phyloP scores from a whole-genome alignment of 2,113 vertebrate genomes.

The Naja naja region DNA sequence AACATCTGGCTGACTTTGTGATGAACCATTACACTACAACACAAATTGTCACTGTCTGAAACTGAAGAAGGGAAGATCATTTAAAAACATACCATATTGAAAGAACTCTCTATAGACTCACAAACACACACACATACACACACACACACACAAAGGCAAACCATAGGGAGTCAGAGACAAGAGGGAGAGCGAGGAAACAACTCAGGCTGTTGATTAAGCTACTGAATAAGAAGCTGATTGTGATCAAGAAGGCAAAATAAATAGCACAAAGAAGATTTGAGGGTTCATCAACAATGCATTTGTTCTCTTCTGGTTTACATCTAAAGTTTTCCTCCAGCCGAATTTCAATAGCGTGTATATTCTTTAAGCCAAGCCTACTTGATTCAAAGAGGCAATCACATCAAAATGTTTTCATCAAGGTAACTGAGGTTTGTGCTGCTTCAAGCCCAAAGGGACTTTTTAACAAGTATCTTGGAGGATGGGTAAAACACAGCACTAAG shows the following conservation, averaged over 20 bases:
- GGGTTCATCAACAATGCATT: constrained; percentile 10
- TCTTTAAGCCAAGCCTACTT: background rate
- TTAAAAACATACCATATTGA: background rate
- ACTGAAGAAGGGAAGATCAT: background rate
- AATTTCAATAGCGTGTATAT: background rate
- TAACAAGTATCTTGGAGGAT: background rate
- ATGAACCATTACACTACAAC: background rate
- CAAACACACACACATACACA: background rate
- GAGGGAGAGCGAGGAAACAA: constrained; percentile 3
- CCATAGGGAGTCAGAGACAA: constrained; percentile 21
- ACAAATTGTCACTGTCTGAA: background rate
- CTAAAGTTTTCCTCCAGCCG: constrained; percentile 8
- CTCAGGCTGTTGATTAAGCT: constrained; percentile 27
- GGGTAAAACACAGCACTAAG: background rate
- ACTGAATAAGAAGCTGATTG: constrained; percentile 37
- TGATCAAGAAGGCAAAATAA: constrained; percentile 30
- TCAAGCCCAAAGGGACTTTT: background rate
- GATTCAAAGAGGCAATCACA: background rate
- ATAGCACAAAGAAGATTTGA: constrained; percentile 3
- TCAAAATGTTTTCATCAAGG: constrained; percentile 12
- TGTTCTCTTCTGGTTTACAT: constrained; percentile 16
- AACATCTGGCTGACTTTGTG: background rate
- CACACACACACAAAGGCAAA: background rate
- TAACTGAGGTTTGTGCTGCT: background rate
- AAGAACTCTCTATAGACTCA: background rate